These are phyloP conservation scores for Porites cylindrica DNA, from an alignment of 92 coral and sea anemone genomes.

Conservation along the genomic window DNA sequence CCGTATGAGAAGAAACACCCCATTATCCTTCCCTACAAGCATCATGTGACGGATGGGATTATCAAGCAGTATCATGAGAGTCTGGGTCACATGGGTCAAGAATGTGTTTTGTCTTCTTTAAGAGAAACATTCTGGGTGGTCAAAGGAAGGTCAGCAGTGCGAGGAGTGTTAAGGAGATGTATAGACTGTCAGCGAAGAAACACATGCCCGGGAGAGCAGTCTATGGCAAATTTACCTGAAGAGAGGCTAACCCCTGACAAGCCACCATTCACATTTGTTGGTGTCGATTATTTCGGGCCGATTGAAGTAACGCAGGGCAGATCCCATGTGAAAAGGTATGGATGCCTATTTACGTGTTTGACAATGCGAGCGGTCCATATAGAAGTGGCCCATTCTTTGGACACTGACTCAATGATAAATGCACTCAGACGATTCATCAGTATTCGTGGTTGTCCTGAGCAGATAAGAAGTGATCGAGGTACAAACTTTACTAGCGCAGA, in stretches of 20 bases:
- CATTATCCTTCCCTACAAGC: not conserved
- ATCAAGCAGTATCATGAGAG: not conserved
- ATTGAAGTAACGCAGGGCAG: no score
- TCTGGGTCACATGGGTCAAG: not conserved
- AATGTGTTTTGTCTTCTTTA: not conserved
- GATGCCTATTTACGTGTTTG: no score
- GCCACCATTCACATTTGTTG: slow-evolving; percentile 64
- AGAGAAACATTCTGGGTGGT: slow-evolving; percentile 57
- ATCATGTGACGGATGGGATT: not conserved
- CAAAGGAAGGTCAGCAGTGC: slow-evolving; percentile 43
- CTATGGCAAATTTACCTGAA: slow-evolving; percentile 68
- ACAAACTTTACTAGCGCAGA: slow-evolving; percentile 61
- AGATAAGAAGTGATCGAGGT: slow-evolving; percentile 53
- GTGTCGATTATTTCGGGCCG: no score
- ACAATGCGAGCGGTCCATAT: no score
- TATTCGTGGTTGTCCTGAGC: slow-evolving; percentile 30
- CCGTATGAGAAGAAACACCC: not conserved
- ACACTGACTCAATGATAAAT: slow-evolving; percentile 60
- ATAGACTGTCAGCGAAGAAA: no score
- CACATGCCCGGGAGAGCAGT: slow-evolving; percentile 49
- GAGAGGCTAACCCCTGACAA: slow-evolving; percentile 58
- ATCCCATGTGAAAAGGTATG: no score
- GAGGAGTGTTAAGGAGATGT: no score
- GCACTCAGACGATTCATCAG: slow-evolving; percentile 54
- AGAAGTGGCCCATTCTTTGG: slow-evolving; percentile 49